Evolutionary conservation across 2,797 vertebrate species (phyloP).

Genomic region (Lerista edwardsae): DNA sequence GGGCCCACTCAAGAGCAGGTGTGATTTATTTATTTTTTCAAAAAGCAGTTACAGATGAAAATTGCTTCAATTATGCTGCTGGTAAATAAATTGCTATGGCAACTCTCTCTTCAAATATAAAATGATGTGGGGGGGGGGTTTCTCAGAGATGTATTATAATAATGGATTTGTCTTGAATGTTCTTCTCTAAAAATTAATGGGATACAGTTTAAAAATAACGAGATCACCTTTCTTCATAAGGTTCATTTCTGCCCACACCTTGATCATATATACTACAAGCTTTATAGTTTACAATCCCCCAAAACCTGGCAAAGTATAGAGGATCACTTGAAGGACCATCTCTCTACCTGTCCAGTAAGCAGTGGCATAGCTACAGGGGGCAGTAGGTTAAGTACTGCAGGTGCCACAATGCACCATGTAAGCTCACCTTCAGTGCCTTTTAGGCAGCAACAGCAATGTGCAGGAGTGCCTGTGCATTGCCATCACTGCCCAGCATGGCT

Average conservation of each 20-base stretch:
- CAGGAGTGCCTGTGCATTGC: too few species aligned
- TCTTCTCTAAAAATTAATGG: constrained; percentile 29
- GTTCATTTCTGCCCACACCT: not conserved
- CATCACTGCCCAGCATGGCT: too few species aligned
- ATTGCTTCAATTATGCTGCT: constrained; percentile 62
- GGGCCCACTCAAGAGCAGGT: constrained; percentile 72
- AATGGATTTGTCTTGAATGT: not conserved
- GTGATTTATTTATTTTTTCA: constrained; percentile 71
- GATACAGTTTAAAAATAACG: not conserved
- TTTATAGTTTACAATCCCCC: not conserved
- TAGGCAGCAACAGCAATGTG: too few species aligned
- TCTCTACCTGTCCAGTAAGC: too few species aligned
- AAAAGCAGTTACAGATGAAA: constrained; percentile 58
- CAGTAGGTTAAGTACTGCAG: too few species aligned
- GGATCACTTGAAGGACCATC: too few species aligned
- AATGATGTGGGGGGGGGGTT: constrained; percentile 34
- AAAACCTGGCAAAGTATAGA: not conserved
- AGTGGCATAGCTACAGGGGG: too few species aligned
- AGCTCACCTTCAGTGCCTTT: too few species aligned
- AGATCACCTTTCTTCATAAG: not conserved
- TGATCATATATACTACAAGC: not conserved
- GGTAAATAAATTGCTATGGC: constrained; percentile 74
- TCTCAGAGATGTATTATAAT: constrained; percentile 45
- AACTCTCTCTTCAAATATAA: constrained; percentile 65
- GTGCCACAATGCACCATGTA: too few species aligned